A percentile compares a stretch with the other conserved stretches of the same genome.
Conservation (phyloP, 2,113 vertebrate genomes). For the Eonycteris spelaea region DNA sequence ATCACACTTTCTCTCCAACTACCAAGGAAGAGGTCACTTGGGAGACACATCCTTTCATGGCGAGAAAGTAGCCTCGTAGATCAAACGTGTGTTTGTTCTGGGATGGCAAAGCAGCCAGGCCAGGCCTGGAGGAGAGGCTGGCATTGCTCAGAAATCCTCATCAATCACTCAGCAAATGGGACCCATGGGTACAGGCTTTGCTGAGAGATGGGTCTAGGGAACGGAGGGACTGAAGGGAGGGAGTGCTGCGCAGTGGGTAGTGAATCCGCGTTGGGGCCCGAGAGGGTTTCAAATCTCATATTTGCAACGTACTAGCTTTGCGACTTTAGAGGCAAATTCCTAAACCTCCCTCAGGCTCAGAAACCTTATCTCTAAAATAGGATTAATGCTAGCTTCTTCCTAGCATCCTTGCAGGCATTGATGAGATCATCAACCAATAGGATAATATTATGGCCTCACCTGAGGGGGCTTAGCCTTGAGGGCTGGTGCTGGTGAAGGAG, state of each 20-base stretch:
- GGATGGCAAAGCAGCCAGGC: conserved; percentile 12
- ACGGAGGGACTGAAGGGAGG: neutral
- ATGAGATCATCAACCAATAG: neutral
- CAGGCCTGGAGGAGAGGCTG: neutral
- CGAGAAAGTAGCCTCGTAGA: conserved; percentile 61
- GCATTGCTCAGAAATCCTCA: neutral
- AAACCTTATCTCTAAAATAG: neutral
- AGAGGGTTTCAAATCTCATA: neutral
- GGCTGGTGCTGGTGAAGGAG: neutral
- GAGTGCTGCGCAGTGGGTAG: neutral
- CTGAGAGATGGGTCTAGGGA: neutral
- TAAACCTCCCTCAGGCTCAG: neutral
- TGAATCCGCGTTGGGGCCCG: neutral
- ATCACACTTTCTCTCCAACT: conserved; percentile 74
- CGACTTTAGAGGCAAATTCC: neutral
- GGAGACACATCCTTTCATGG: conserved; percentile 75
- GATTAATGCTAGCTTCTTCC: neutral
- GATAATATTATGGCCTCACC: neutral
- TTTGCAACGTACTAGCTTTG: neutral
- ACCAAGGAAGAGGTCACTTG: conserved; percentile 69
- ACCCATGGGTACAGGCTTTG: neutral
- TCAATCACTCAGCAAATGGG: neutral
- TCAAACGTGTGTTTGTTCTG: conserved; percentile 68
- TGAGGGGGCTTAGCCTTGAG: neutral
- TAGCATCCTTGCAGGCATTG: neutral